phyloP scores from a whole-genome alignment of 2,113 vertebrate genomes.

The Theristicus caerulescens region DNA sequence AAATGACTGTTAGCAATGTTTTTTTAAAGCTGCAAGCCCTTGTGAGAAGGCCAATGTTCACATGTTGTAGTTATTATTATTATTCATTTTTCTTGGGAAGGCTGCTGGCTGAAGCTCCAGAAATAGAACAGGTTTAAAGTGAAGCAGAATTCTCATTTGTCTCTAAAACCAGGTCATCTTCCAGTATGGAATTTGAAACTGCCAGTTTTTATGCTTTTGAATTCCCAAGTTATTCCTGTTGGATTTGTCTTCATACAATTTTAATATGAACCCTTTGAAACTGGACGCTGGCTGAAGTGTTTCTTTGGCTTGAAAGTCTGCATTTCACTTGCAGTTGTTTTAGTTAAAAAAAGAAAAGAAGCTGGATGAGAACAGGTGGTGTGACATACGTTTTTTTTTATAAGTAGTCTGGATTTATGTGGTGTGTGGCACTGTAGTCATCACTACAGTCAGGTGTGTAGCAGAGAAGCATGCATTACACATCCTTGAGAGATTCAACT shows the following conservation, averaged over 20 bases:
- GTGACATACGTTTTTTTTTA: neutral
- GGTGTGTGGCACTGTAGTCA: neutral
- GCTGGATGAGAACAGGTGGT: constrained; percentile 24
- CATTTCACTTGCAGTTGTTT: neutral
- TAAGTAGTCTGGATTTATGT: neutral
- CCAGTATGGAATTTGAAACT: constrained; percentile 22
- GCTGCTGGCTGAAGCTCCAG: constrained; percentile 11
- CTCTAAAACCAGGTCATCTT: constrained; percentile 33
- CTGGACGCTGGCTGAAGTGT: neutral
- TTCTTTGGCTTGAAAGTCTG: neutral
- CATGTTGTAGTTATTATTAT: constrained; percentile 32
- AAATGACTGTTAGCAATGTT: neutral
- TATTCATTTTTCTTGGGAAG: constrained; percentile 15
- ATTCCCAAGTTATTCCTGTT: constrained; percentile 17
- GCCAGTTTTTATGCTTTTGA: constrained; percentile 12
- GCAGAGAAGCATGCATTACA: neutral
- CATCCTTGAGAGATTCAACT: neutral
- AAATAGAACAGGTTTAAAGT: constrained; percentile 38
- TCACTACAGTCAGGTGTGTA: neutral
- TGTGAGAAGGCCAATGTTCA: neutral
- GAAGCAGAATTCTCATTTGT: constrained; percentile 4
- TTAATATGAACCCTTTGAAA: constrained; percentile 54
- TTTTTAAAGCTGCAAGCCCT: neutral
- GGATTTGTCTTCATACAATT: constrained; percentile 12
- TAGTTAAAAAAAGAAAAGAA: constrained; percentile 4